These are phyloP conservation scores for Phyllostomus discolor DNA, from an alignment of 2,113 vertebrate genomes.

Conservation along the genomic window DNA sequence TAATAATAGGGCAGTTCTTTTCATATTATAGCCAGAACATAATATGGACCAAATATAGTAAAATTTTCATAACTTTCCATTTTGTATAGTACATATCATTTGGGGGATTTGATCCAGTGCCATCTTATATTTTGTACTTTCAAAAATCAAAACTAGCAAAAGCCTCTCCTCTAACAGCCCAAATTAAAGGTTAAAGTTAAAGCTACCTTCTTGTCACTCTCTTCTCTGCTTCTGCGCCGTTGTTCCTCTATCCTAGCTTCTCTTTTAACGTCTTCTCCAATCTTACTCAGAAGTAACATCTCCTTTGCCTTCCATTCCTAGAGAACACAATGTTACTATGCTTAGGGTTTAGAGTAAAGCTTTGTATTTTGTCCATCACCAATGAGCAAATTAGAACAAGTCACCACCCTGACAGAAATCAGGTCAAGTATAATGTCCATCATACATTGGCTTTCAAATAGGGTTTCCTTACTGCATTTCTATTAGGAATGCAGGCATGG, in stretches of 20 bases:
- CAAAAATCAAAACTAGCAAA: neutral
- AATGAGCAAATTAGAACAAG: neutral
- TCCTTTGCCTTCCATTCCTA: constrained; percentile 76
- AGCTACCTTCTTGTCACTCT: constrained; percentile 69
- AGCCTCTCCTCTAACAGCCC: neutral
- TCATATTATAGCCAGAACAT: neutral
- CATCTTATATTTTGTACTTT: neutral
- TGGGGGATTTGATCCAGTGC: neutral
- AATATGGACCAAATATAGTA: neutral
- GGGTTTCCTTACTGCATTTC: neutral
- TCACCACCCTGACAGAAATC: neutral
- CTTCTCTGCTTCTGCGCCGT: constrained; percentile 52
- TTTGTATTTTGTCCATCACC: neutral
- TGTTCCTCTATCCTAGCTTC: constrained; percentile 69
- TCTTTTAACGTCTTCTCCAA: constrained; percentile 71
- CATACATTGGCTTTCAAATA: neutral
- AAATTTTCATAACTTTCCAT: neutral
- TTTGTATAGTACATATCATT: neutral
- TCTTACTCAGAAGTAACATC: constrained; percentile 71
- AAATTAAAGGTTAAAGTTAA: neutral
- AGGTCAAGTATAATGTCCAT: neutral
- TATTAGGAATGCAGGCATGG: neutral
- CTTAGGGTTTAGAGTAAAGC: neutral
- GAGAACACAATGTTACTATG: neutral
- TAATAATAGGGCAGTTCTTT: neutral